These are phyloP conservation scores for Protodeltote pygarga DNA, from an alignment of 2,888 invertebrate genomes.

Conservation along the genomic window DNA sequence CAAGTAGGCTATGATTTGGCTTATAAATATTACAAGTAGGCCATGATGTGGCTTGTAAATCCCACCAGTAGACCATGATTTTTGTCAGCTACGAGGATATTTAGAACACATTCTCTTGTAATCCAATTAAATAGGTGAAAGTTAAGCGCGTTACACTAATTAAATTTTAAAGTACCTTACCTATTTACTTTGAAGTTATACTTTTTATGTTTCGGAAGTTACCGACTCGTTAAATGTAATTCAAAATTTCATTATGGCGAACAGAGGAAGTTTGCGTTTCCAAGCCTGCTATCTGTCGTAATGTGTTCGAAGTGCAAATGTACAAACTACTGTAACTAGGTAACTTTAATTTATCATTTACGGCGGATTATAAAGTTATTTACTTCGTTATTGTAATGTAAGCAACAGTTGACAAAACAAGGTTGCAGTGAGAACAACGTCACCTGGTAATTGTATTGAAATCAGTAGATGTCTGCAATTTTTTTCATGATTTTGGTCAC, in stretches of 20 bases:
- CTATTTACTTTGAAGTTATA: background rate
- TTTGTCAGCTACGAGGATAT: slow-evolving; percentile 1
- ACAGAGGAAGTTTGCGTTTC: slow-evolving; percentile 18
- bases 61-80: too few relatives aligned
- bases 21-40: too few relatives aligned
- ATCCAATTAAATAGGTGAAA: slow-evolving; percentile 6
- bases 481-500: slow-evolving; percentile 12
- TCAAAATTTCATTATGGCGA: background rate
- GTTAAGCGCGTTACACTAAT: slow-evolving; percentile 27
- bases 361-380: slow-evolving; percentile 12
- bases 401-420: slow-evolving; percentile 10
- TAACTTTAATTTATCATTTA: slow-evolving; percentile 15
- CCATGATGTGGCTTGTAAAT: too few relatives aligned
- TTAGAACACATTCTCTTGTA: slow-evolving; percentile 18
- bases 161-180: slow-evolving; percentile 14
- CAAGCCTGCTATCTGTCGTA: slow-evolving; percentile 12
- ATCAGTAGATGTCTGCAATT: slow-evolving; percentile 8
- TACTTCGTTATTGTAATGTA: slow-evolving; percentile 8
- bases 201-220: background rate
- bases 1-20: too few relatives aligned
- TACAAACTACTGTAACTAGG: too few relatives aligned
- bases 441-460: slow-evolving; percentile 7
- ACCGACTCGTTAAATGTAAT: background rate
- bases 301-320: slow-evolving; percentile 17
- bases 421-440: background rate